Conservation (phyloP, 2,113 vertebrate species). For the Spilogale gracilis region DNA sequence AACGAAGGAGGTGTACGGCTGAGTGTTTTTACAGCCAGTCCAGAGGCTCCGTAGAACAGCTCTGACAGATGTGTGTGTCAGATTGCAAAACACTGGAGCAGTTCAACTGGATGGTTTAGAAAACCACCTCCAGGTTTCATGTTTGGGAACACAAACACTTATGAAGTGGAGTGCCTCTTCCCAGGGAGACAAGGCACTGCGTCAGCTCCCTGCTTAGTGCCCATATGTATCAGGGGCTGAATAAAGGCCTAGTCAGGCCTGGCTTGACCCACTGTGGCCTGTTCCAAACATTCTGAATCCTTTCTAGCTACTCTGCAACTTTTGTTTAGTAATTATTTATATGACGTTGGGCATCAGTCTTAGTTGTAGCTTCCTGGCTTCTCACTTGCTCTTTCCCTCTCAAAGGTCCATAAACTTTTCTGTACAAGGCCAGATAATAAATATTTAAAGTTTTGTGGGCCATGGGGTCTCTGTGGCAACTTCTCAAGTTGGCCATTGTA, state of each 20-base stretch:
- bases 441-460: neutral
- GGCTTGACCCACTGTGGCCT: neutral
- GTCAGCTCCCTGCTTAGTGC: neutral
- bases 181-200: neutral
- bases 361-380: constrained; percentile 1
- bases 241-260: neutral
- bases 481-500: neutral
- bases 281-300: neutral
- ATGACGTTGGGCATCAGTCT: neutral
- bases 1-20: constrained; percentile 55
- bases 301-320: neutral
- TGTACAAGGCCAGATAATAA: neutral
- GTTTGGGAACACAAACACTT: constrained; percentile 68
- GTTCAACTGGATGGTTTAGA: constrained; percentile 13
- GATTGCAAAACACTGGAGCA: constrained; percentile 16
- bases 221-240: neutral
- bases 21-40: constrained; percentile 10
- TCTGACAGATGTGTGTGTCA: constrained; percentile 66
- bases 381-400: neutral
- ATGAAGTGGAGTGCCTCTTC: neutral
- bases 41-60: neutral
- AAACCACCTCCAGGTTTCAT: constrained; percentile 58
- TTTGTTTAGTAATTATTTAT: neutral
- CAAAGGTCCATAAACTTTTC: neutral
- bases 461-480: neutral